Evolutionary conservation across 2,113 vertebrate species (phyloP).

Genomic region (Taurulus bubalis): DNA sequence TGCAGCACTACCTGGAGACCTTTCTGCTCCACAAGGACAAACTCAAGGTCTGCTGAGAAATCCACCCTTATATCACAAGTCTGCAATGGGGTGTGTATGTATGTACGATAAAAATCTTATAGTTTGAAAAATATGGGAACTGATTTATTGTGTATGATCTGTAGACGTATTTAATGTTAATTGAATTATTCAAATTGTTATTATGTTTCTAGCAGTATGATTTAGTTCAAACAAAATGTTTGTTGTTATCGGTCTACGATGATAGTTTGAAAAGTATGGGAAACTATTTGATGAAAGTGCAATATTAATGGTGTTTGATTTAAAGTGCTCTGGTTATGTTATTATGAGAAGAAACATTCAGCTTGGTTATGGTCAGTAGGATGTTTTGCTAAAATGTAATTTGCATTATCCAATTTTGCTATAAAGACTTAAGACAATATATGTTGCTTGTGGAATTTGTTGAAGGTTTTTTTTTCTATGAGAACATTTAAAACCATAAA

Average conservation of each 20-base stretch:
- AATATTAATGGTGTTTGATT: background rate
- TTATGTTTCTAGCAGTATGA: background rate
- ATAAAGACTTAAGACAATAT: slow-evolving; percentile 6
- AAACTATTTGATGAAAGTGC: background rate
- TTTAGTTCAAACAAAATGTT: background rate
- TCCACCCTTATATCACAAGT: background rate
- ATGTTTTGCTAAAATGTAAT: background rate
- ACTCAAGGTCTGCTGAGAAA: slow-evolving; percentile 78
- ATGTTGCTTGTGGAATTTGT: background rate
- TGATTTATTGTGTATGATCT: background rate
- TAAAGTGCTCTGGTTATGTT: background rate
- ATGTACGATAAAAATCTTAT: background rate
- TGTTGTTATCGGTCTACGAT: background rate
- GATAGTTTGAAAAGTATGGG: background rate
- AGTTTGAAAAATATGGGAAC: background rate
- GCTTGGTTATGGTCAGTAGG: background rate
- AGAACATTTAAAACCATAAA: background rate
- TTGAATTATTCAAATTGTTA: too few species aligned
- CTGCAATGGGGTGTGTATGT: background rate
- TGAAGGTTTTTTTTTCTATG: background rate
- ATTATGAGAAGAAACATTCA: background rate
- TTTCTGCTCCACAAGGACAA: slow-evolving; percentile 73
- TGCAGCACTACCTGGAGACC: slow-evolving; percentile 60
- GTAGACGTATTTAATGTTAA: too few species aligned
- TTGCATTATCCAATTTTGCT: background rate